Evolutionary conservation across 2,888 invertebrate genomes (phyloP).

Genomic region (Metacarcinus magister): DNA sequence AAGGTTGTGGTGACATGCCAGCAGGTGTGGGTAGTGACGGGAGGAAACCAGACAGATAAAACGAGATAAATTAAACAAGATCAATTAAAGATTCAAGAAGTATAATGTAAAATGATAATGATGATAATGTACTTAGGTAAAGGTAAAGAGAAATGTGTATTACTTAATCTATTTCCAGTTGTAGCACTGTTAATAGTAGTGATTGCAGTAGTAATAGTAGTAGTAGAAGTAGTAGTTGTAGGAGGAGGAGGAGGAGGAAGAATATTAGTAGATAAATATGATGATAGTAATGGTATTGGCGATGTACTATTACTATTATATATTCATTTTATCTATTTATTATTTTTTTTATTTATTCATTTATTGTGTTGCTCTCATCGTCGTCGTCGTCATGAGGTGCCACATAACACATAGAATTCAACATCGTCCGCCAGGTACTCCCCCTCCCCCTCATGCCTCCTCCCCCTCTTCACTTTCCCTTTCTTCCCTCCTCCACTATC

Average conservation of each 20-base stretch:
- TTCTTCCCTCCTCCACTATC: background rate
- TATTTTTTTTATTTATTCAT: too few relatives aligned
- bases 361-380: background rate
- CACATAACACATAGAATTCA: background rate
- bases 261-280: too few relatives aligned
- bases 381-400: background rate
- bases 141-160: too few relatives aligned
- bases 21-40: background rate
- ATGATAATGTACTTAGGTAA: background rate
- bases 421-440: background rate
- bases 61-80: background rate
- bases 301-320: too few relatives aligned
- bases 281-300: too few relatives aligned
- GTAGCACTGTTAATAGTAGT: too few relatives aligned
- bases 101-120: background rate
- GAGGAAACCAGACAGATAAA: background rate
- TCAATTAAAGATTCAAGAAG: too few relatives aligned
- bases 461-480: background rate
- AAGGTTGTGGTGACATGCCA: background rate
- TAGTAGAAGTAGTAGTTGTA: constrained; percentile 14
- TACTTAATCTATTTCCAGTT: too few relatives aligned
- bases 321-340: too few relatives aligned
- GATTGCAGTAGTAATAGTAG: background rate
- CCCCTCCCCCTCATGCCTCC: background rate
- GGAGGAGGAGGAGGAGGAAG: too few relatives aligned